Evolutionary conservation across 2,113 vertebrate species (phyloP).

Genomic region (Oryzias javanicus): DNA sequence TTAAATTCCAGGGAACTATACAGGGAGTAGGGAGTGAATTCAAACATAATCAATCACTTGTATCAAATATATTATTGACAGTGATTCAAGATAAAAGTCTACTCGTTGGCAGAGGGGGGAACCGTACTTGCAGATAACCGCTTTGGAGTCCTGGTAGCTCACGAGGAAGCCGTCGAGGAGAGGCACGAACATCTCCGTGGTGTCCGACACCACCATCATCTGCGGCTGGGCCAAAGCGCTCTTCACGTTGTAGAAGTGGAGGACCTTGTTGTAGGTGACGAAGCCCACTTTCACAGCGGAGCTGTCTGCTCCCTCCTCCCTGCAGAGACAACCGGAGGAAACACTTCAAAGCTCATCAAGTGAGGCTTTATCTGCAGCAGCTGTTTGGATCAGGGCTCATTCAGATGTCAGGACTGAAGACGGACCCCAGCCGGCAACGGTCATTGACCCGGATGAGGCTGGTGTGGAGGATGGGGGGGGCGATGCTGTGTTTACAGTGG

Average conservation of each 20-base stretch:
- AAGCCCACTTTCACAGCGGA: slow-evolving; percentile 89
- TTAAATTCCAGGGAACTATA: too few species aligned
- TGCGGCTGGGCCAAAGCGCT: slow-evolving; percentile 93
- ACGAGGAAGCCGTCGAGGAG: slow-evolving; percentile 94
- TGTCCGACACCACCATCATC: slow-evolving; percentile 97
- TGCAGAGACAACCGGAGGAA: slow-evolving; percentile 44
- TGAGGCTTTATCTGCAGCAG: not conserved
- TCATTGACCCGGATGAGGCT: too few species aligned
- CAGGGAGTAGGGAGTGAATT: too few species aligned
- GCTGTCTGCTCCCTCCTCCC: slow-evolving; percentile 83
- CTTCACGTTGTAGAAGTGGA: slow-evolving; percentile 97
- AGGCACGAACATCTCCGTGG: slow-evolving; percentile 91
- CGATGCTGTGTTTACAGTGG: too few species aligned
- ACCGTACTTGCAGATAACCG: slow-evolving; percentile 89
- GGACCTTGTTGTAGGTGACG: slow-evolving; percentile 92
- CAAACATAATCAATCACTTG: too few species aligned
- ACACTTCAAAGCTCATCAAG: not conserved
- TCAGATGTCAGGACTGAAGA: too few species aligned
- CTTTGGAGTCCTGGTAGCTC: slow-evolving; percentile 86
- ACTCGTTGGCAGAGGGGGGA: not conserved
- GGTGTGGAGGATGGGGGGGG: too few species aligned
- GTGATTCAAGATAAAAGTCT: too few species aligned
- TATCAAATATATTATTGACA: too few species aligned
- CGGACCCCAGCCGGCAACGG: too few species aligned
- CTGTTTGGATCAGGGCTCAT: not conserved